Evolutionary conservation across 2,888 invertebrate species (phyloP).

Genomic region (Chalcis sispes): DNA sequence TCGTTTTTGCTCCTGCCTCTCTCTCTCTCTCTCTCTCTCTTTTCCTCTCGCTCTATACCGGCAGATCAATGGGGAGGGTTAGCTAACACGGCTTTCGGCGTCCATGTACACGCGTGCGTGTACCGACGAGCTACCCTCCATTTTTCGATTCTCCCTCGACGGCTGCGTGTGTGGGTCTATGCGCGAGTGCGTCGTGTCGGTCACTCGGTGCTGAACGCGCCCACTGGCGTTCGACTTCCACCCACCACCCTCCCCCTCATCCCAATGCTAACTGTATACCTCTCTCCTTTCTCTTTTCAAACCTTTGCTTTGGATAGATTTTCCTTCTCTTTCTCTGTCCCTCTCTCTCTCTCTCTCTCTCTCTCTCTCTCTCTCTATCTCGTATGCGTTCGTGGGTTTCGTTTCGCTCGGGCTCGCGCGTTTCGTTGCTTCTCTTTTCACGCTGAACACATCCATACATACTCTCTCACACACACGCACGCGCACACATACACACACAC

Average conservation of each 20-base stretch:
- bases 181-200: slow-evolving; percentile 66
- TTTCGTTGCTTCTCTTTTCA: too few species aligned
- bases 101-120: too few species aligned
- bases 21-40: slow-evolving; percentile 59
- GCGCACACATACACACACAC: not conserved
- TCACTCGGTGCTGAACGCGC: too few species aligned
- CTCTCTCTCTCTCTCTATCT: slow-evolving; percentile 26
- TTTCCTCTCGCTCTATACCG: slow-evolving; percentile 64
- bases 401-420: slow-evolving; percentile 11
- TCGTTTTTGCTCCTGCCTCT: slow-evolving; percentile 67
- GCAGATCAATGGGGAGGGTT: slow-evolving; percentile 75
- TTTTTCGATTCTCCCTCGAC: too few species aligned
- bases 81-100: too few species aligned
- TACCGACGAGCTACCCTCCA: too few species aligned
- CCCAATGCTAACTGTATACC: slow-evolving; percentile 42
- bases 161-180: slow-evolving; percentile 72
- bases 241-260: slow-evolving; percentile 62
- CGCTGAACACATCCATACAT: too few species aligned
- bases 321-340: slow-evolving; percentile 17
- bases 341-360: slow-evolving; percentile 5
- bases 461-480: too few species aligned
- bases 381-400: too few species aligned
- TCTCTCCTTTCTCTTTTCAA: slow-evolving; percentile 11
- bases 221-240: too few species aligned
- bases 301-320: slow-evolving; percentile 41